These are phyloP conservation scores for Protonibea diacanthus DNA, from an alignment of 2,797 vertebrate species.

Conservation along the genomic window DNA sequence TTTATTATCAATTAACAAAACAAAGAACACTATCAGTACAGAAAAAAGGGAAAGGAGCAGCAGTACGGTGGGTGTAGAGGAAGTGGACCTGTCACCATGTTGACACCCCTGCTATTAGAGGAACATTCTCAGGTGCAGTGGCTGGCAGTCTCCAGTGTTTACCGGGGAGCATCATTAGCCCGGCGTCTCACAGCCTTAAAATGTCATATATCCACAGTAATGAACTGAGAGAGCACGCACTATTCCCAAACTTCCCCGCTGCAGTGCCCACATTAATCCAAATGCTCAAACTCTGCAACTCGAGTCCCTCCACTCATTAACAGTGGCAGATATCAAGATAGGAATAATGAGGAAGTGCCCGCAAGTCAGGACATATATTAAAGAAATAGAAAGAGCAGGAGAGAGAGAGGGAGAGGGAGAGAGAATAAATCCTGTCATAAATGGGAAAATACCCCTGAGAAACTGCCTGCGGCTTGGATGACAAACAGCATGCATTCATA, in stretches of 20 bases:
- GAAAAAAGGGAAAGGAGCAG: conserved; percentile 2
- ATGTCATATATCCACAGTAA: conserved; percentile 86
- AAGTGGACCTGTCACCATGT: conserved; percentile 72
- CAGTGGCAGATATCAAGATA: conserved; percentile 87
- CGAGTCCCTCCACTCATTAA: conserved; percentile 87
- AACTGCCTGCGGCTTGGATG: conserved; percentile 63
- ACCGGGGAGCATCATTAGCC: conserved; percentile 83
- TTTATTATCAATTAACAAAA: conserved; percentile 62
- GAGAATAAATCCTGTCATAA: conserved; percentile 76
- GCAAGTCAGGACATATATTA: conserved; percentile 85
- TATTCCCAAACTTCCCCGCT: conserved; percentile 83
- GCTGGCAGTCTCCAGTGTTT: conserved; percentile 84
- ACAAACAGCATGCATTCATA: conserved; percentile 75
- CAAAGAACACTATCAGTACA: background rate
- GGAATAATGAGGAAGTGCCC: conserved; percentile 88
- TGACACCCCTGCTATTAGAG: conserved; percentile 74
- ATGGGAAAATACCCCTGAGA: conserved; percentile 81
- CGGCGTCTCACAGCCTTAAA: conserved; percentile 82
- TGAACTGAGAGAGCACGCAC: conserved; percentile 79
- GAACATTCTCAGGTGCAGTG: conserved; percentile 76
- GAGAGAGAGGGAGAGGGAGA: conserved; percentile 21
- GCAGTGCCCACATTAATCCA: conserved; percentile 86
- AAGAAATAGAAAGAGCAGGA: conserved; percentile 62
- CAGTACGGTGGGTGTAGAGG: conserved; percentile 43
- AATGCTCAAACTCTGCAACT: conserved; percentile 78